Base-by-base conservation (phyloP, 2,888 invertebrate genomes). In the Seladonia tumulorum region DNA sequence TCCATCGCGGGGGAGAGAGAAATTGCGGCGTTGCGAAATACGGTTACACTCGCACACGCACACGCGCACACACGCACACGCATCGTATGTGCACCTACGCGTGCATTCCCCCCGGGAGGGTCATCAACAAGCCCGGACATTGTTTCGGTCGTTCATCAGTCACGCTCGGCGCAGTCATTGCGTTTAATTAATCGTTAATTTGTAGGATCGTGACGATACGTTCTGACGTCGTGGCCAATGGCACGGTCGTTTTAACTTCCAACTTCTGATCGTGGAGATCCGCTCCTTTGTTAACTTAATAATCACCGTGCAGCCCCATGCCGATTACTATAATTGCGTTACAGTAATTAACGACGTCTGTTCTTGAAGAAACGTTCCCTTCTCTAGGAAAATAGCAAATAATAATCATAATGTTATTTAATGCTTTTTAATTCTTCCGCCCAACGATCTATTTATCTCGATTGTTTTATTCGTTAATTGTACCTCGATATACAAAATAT, bases 111-210 rank as follows among this genome's bases (percentile, higher is more conserved):
- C 89, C 87, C 87, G 16, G 81, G 39, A 86, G 71, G 72, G 57
- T 82, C 82, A 87, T 85, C 85, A 87, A 90, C 90, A 87, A 90
- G 90, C 79, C 88, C 68, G 89, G 88, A 92, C 91, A 94, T 94
- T 94, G 94, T 94, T 91, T 94, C 90, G 89, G 91, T 87, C 88
- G 91, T 89, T 92, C 92, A 93, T 93, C 93, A 89, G 89, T 92
- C 93, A 91, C 89, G 86, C 88, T 81, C 85, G 81, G 82, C 88
- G 88, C 88, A 88, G 92, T 94, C 93, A 93, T 94, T 93, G 93
- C 89, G 89, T 93, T 94, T 94, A 94, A 94, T 94, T 94, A 93
- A 94, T 94, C 93, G 93, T 93, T 91, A 92, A 86, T 63, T 73
- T 71, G 60, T 18, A 45, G 42, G 57, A 66, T 79, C 82, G 75